phyloP scores from a whole-genome alignment of 2,888 invertebrate species.

The Lasioglossum villosulum region DNA sequence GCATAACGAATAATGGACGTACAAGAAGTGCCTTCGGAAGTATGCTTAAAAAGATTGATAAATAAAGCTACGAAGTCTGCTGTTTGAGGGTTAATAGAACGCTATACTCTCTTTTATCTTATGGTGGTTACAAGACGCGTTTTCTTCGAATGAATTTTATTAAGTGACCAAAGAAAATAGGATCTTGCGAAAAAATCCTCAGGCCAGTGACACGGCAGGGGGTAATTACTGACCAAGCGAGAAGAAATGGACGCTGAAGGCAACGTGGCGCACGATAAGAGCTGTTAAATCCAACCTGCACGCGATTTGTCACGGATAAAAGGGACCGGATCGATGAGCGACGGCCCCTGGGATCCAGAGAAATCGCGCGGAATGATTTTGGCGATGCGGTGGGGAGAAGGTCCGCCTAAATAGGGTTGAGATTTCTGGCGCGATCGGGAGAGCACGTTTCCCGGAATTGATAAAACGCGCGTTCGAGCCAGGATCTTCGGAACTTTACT shows the following conservation, averaged over 20 bases:
- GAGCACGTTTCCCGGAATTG: conserved; percentile 8
- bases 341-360: background rate
- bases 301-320: background rate
- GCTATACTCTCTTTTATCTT: too few species aligned
- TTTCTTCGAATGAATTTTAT: background rate
- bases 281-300: background rate
- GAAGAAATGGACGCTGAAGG: background rate
- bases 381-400: background rate
- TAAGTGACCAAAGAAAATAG: background rate
- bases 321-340: background rate
- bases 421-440: background rate
- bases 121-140: background rate
- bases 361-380: conserved; percentile 8
- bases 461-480: conserved; percentile 17
- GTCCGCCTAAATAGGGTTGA: background rate
- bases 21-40: too few species aligned
- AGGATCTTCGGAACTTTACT: conserved; percentile 13
- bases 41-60: too few species aligned
- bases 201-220: background rate
- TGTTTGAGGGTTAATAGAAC: too few species aligned
- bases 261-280: background rate
- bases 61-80: too few species aligned
- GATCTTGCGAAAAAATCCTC: background rate
- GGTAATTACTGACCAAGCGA: background rate
- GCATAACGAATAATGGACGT: too few species aligned